Conservation (phyloP, 1,140 invertebrate species). For the Brachionus sp. region DNA sequence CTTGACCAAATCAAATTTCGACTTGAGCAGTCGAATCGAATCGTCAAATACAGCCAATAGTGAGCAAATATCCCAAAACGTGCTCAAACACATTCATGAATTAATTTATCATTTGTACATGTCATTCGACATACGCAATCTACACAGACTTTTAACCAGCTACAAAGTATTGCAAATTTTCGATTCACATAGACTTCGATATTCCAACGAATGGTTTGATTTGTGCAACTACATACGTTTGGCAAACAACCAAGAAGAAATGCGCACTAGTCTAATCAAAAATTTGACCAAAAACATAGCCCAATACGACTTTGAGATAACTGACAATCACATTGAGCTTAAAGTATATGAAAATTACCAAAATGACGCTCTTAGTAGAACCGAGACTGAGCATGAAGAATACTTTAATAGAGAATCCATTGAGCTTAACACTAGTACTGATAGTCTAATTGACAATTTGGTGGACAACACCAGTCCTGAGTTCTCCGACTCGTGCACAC, state of each 20-base stretch:
- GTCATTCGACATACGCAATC: background rate
- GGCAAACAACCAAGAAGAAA: background rate
- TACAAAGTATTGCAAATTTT: conserved; percentile 12
- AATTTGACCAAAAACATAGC: background rate
- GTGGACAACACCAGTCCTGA: background rate
- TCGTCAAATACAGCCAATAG: background rate
- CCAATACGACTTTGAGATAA: conserved; percentile 11
- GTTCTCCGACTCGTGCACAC: background rate
- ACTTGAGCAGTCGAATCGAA: background rate
- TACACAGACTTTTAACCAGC: conserved; percentile 2
- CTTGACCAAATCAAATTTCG: background rate
- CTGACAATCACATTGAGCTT: background rate
- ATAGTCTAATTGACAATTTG: background rate
- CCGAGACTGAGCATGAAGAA: conserved; percentile 8
- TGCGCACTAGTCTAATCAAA: background rate
- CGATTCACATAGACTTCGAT: background rate
- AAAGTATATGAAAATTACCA: background rate
- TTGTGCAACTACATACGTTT: background rate
- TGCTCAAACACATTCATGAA: background rate
- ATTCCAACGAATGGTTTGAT: conserved; percentile 24
- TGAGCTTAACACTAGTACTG: background rate
- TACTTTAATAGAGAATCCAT: background rate
- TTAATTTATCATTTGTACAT: conserved; percentile 26
- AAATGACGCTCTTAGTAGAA: background rate
- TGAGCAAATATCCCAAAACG: background rate